These are phyloP conservation scores for Tapirus terrestris DNA, from an alignment of 2,113 vertebrate genomes.

Conservation along the genomic window DNA sequence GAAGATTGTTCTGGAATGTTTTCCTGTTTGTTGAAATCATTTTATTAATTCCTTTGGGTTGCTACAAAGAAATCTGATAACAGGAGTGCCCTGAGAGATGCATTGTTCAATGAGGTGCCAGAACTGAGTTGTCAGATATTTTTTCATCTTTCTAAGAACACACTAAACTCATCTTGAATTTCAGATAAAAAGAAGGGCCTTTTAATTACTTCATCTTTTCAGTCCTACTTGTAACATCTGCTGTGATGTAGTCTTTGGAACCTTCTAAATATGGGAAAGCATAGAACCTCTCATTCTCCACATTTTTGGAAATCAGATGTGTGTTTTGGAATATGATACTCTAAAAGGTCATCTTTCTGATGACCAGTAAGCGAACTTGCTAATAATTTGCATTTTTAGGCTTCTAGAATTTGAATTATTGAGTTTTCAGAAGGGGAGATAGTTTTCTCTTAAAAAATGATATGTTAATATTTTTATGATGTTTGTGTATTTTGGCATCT, in stretches of 20 bases:
- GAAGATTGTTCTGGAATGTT: not conserved
- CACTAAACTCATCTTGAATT: not conserved
- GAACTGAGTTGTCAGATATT: not conserved
- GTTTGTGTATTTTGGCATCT: conserved; percentile 70
- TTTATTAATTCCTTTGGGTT: conserved; percentile 23
- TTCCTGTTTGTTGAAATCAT: conserved; percentile 6
- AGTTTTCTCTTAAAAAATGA: conserved; percentile 49
- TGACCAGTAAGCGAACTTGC: not conserved
- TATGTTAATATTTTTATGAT: conserved; percentile 65
- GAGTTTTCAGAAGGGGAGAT: not conserved
- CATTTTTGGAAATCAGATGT: conserved; percentile 14
- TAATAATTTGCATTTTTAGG: not conserved
- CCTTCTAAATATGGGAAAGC: not conserved
- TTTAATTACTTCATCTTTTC: conserved; percentile 25
- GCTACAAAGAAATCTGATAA: not conserved
- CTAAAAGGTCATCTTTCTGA: not conserved
- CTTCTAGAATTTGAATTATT: conserved; percentile 35
- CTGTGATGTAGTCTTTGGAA: not conserved
- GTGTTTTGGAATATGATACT: not conserved
- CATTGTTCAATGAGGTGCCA: not conserved
- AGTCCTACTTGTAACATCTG: conserved; percentile 10
- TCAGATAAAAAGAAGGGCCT: not conserved
- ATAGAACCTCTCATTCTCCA: not conserved
- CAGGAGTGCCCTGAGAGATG: not conserved
- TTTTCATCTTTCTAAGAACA: not conserved